Percentiles rank a stretch among this genome's conserved stretches.
Conservation (phyloP, 1,140 invertebrate genomes). For the Batillaria attramentaria region DNA sequence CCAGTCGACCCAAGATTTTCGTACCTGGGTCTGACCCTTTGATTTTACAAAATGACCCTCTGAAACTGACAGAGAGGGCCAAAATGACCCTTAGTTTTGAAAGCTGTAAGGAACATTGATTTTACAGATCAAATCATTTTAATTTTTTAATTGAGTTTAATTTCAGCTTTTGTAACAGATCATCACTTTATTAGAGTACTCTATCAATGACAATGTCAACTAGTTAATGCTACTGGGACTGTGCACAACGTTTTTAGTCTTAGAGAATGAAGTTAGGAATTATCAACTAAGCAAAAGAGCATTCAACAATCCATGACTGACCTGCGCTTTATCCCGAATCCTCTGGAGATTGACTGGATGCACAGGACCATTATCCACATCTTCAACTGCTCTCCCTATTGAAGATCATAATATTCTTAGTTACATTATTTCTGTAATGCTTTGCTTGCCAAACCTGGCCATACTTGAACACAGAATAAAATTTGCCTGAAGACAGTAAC, state of each 20-base stretch:
- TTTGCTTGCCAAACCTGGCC: not conserved
- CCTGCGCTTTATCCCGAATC: conserved; percentile 47
- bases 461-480: not conserved
- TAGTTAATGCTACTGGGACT: not conserved
- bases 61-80: too few species aligned
- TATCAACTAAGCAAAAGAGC: not conserved
- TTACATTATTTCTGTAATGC: not conserved
- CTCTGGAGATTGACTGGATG: conserved; percentile 39
- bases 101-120: too few species aligned
- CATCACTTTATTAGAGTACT: not conserved
- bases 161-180: not conserved
- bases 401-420: not conserved
- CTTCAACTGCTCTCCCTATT: not conserved
- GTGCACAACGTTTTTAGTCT: not conserved
- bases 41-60: too few species aligned
- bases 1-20: too few species aligned
- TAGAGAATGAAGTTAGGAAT: not conserved
- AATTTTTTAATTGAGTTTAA: not conserved
- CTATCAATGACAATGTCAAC: not conserved
- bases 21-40: too few species aligned
- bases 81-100: too few species aligned
- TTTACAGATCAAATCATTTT: not conserved
- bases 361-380: not conserved
- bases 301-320: conserved; percentile 7
- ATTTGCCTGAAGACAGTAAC: not conserved